Percentiles rank a stretch among this genome's conserved stretches.
Evolutionary conservation across 2,797 vertebrate species (phyloP).

Genomic region (Spizella passerina): DNA sequence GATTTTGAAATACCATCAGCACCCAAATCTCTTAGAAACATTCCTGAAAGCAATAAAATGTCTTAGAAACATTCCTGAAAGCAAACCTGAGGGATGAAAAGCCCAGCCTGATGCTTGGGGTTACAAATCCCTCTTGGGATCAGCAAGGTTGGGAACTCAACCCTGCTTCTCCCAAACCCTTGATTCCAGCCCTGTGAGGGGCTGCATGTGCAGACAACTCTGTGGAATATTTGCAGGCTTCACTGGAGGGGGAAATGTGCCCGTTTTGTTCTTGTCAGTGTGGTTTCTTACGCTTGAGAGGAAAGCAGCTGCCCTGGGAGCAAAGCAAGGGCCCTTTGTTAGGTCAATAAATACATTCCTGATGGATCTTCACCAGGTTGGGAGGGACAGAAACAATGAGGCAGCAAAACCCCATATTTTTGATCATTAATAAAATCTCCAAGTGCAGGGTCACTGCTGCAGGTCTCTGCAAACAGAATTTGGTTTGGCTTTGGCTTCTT

Average conservation of each 20-base stretch:
- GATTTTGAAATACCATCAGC: background rate
- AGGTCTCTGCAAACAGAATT: background rate
- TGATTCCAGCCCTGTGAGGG: background rate
- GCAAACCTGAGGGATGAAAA: background rate
- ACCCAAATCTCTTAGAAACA: background rate
- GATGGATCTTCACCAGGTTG: background rate
- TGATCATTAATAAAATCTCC: background rate
- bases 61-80: background rate
- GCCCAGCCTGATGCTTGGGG: accelerated
- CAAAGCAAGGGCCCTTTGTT: background rate
- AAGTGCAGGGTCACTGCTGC: background rate
- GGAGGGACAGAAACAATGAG: background rate
- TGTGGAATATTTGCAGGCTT: background rate
- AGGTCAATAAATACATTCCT: background rate
- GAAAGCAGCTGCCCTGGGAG: background rate
- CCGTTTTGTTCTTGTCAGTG: background rate
- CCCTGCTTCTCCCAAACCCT: background rate
- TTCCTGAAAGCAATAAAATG: background rate
- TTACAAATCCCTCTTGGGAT: background rate
- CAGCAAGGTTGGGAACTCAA: background rate
- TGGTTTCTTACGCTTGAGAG: background rate
- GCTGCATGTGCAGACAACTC: background rate
- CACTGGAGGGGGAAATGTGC: background rate
- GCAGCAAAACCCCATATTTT: background rate
- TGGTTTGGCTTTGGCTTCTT: background rate